phyloP scores from a whole-genome alignment of 2,797 vertebrate genomes.

The Brotula barbata region DNA sequence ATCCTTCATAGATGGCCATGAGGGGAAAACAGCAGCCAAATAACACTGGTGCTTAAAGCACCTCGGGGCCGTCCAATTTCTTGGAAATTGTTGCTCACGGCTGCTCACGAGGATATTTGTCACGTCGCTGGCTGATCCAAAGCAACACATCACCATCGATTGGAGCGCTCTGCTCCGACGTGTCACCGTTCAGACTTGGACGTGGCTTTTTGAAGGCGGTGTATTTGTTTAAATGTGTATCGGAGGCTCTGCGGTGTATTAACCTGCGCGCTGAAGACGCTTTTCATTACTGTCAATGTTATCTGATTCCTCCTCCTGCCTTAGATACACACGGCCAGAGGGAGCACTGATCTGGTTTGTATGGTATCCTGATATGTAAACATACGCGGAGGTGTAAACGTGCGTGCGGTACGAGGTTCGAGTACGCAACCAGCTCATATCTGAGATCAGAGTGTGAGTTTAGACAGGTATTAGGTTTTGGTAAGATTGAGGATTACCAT shows the following conservation, averaged over 20 bases:
- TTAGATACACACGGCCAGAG: background rate
- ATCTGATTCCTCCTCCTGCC: constrained; percentile 21
- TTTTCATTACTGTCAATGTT: constrained; percentile 50
- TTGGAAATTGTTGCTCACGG: constrained; percentile 69
- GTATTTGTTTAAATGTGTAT: constrained; percentile 23
- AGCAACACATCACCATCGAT: constrained; percentile 67
- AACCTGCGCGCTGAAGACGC: constrained; percentile 29
- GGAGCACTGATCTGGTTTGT: constrained; percentile 3
- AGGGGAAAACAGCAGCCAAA: constrained; percentile 71
- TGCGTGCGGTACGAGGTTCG: too few relatives aligned
- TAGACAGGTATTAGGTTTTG: constrained; percentile 38
- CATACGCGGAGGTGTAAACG: background rate
- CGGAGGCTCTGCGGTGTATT: constrained; percentile 17
- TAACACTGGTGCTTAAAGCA: constrained; percentile 63
- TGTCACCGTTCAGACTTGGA: constrained; percentile 34
- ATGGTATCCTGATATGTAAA: background rate
- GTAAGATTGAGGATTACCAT: constrained; percentile 58
- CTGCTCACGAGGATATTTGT: constrained; percentile 60
- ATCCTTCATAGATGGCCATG: constrained; percentile 70
- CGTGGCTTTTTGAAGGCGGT: constrained; percentile 23
- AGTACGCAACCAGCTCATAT: too few relatives aligned
- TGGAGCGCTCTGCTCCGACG: constrained; percentile 37
- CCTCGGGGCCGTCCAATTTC: constrained; percentile 73
- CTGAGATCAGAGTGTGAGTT: constrained; percentile 22
- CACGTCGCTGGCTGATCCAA: constrained; percentile 58